phyloP scores from a whole-genome alignment of 2,888 invertebrate genomes.

The Scaptomyza polygonia region DNA sequence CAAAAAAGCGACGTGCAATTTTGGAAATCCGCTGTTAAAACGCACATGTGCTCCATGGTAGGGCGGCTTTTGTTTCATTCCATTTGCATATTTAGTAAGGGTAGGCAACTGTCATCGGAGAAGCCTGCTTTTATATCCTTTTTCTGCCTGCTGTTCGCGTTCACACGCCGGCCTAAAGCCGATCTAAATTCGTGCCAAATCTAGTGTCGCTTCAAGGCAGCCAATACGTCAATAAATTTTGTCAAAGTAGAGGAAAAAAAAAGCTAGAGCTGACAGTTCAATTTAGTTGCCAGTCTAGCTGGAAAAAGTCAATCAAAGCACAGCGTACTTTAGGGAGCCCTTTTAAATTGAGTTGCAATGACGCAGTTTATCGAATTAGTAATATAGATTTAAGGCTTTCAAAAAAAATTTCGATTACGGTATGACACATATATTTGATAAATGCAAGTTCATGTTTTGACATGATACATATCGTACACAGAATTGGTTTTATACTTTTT shows the following conservation, averaged over 20 bases:
- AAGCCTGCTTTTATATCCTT: background rate
- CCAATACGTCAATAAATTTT: conserved; percentile 72
- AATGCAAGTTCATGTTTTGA: too few species aligned
- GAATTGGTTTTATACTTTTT: too few species aligned
- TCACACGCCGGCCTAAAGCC: conserved; percentile 57
- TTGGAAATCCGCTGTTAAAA: conserved; percentile 71
- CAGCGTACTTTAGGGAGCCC: conserved; percentile 39
- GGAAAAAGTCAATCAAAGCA: conserved; percentile 18
- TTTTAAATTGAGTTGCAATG: conserved; percentile 6
- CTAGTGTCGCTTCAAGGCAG: conserved; percentile 35
- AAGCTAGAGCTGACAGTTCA: conserved; percentile 65
- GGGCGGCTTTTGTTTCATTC: conserved; percentile 60
- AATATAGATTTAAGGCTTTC: background rate
- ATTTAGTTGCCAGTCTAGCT: conserved; percentile 59
- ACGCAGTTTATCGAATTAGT: too few species aligned
- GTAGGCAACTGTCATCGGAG: conserved; percentile 12
- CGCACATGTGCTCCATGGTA: conserved; percentile 45
- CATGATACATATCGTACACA: too few species aligned
- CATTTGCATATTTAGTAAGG: conserved; percentile 66
- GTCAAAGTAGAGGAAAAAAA: conserved; percentile 6
- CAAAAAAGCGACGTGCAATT: conserved; percentile 47
- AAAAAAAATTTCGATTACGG: too few species aligned
- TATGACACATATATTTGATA: too few species aligned
- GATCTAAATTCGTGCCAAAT: conserved; percentile 42
- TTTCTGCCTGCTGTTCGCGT: conserved; percentile 50